phyloP scores from a whole-genome alignment of 2,888 invertebrate genomes.

The Patella pellucida region DNA sequence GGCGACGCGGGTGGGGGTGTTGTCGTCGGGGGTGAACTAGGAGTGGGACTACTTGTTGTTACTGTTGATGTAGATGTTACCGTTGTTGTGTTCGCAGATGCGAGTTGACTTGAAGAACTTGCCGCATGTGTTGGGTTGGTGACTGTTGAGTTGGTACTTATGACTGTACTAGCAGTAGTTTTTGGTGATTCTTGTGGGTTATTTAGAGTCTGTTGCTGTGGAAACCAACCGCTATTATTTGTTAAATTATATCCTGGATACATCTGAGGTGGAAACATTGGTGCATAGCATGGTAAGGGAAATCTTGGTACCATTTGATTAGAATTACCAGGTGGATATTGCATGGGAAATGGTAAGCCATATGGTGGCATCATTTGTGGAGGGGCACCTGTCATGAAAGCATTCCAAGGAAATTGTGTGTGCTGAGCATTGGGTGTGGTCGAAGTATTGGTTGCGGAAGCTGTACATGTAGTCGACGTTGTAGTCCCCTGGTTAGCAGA shows the following conservation, averaged over 20 bases:
- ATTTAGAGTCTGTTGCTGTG: neutral
- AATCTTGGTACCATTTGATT: constrained; percentile 12
- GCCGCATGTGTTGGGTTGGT: neutral
- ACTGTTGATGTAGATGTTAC: neutral
- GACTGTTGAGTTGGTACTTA: neutral
- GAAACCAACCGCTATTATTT: neutral
- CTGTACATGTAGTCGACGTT: neutral
- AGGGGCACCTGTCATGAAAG: neutral
- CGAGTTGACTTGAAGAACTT: neutral
- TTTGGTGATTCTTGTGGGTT: neutral
- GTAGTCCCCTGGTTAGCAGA: neutral
- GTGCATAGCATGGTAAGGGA: constrained; percentile 14
- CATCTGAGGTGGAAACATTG: constrained; percentile 15
- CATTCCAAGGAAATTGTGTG: constrained; percentile 5
- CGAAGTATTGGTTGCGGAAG: constrained; percentile 7
- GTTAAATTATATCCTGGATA: neutral
- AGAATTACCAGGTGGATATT: neutral
- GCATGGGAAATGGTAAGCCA: neutral
- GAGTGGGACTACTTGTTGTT: neutral
- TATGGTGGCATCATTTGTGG: neutral
- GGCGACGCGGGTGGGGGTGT: neutral
- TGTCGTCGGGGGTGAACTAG: neutral
- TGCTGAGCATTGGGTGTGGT: neutral
- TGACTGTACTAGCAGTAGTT: neutral
- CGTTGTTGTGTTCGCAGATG: neutral